These are phyloP conservation scores for Rattus rattus DNA, from an alignment of 2,113 vertebrate species.

Conservation along the genomic window DNA sequence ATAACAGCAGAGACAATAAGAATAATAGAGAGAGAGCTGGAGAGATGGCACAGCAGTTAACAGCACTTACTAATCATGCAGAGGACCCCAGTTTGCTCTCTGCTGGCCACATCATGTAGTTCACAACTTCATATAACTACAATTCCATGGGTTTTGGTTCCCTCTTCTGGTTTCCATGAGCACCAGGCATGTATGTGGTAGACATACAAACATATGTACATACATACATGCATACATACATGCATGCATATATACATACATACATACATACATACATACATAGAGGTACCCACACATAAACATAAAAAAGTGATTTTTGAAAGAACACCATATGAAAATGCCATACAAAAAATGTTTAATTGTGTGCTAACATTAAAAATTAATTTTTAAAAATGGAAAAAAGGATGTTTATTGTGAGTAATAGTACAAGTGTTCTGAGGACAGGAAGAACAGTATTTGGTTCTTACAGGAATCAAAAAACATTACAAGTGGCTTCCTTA, in stretches of 20 bases:
- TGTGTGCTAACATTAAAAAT: background rate
- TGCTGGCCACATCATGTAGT: background rate
- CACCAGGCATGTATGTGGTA: background rate
- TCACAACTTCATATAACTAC: background rate
- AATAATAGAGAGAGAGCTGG: background rate
- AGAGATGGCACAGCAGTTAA: too few relatives aligned
- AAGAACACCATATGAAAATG: background rate
- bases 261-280: background rate
- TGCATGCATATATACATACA: background rate
- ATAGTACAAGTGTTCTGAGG: background rate
- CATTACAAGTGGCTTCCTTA: background rate
- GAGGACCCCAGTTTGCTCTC: too few relatives aligned
- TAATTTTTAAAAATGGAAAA: background rate
- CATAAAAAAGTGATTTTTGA: background rate
- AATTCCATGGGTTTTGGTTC: background rate
- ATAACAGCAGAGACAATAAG: background rate
- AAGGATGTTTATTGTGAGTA: background rate
- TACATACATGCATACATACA: background rate
- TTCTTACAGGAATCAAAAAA: conserved; percentile 12
- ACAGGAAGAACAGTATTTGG: conserved; percentile 1
- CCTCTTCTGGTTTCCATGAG: background rate
- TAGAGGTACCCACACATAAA: background rate
- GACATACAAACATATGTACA: background rate
- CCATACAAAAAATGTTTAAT: background rate
- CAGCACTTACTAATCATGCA: background rate